Base-by-base conservation (phyloP, 1,140 invertebrate species). In the Coelopa frigida region DNA sequence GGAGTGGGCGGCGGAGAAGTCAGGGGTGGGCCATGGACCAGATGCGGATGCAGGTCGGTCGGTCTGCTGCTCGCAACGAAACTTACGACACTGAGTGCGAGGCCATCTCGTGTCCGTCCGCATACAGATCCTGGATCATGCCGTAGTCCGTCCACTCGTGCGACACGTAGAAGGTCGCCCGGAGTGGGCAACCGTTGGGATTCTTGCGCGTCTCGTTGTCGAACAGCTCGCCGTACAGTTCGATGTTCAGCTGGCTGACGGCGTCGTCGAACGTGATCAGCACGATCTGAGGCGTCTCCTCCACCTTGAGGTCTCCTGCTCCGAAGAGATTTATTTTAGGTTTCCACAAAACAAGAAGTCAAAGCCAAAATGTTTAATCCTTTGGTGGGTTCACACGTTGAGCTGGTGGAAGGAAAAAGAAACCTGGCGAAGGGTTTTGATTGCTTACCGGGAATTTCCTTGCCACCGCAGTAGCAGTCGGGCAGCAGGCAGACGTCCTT, bases 61-160 rank as follows among this genome's bases (percentile, higher is more conserved):
- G n/a, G n/a, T 3, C 14, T 27, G 42, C 42, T 44, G n/a, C 15
- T 6, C 26, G 15, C n/a, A 21, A 5, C 8, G 7, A 36, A 38
- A 87, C 86, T 92, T 89, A 95, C 89, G 89, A 94, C 55, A 98
- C 85, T 45, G 90, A 92, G 71, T 96, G 92, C 24, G 90, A 92
- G 17, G 89, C 93, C 70, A 97, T 89, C 77, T 98, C 94, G 70
- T 96, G 91, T 29, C 93, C 94, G 62, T 82, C 79, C 41, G 87
- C 81, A 62, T 95, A 95, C 49, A 97, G 76, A 72, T 93, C 92
- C 74, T 96, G 92, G 17, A 96, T 89, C 75, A 94, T 88, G 62
- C 85, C 85, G 75, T 97, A 97, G 73, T 97, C 91, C 17, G 92
- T 97, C 88, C 89, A 96, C 72, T 95, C 91, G 63, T 97, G 92